These are phyloP conservation scores for Caenorhabditis japonica DNA, from an alignment of 2,888 invertebrate species.

Conservation along the genomic window DNA sequence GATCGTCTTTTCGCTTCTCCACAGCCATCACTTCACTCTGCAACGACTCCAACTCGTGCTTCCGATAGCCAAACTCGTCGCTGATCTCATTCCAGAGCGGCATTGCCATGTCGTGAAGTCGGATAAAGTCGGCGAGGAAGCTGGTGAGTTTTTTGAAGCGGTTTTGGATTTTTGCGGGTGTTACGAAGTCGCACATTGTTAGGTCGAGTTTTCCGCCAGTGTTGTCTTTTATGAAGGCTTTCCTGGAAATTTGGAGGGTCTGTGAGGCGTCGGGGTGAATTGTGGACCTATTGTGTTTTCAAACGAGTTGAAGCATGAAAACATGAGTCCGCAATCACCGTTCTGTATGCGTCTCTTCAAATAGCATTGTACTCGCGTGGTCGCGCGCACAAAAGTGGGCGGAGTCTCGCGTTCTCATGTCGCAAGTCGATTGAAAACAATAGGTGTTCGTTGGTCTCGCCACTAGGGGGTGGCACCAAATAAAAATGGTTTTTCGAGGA, in stretches of 20 bases:
- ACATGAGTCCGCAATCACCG: no score
- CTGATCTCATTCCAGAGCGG: conserved; percentile 30
- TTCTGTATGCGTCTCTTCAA: no score
- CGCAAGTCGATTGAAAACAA: no score
- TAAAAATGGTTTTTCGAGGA: no score
- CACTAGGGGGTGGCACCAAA: no score
- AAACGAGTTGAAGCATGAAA: no score
- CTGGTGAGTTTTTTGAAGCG: conserved; percentile 13
- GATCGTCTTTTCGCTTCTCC: conserved; percentile 18
- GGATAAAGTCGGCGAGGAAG: conserved; percentile 37
- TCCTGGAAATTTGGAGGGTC: conserved; percentile 44
- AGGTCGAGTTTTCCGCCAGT: conserved; percentile 23
- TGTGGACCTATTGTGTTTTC: no score
- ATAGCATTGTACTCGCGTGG: no score
- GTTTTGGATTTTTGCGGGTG: not conserved
- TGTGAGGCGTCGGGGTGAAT: no score
- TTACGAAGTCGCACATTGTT: conserved; percentile 46
- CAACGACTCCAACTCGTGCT: conserved; percentile 6
- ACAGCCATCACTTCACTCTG: conserved; percentile 1
- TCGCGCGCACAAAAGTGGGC: no score
- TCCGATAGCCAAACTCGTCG: conserved; percentile 34
- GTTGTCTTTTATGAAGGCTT: conserved; percentile 31
- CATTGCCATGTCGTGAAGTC: conserved; percentile 9
- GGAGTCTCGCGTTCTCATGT: no score
- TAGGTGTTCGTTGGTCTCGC: no score